Evolutionary conservation across 1,140 invertebrate species (phyloP).

Genomic region (Venustaconcha ellipsiformis): DNA sequence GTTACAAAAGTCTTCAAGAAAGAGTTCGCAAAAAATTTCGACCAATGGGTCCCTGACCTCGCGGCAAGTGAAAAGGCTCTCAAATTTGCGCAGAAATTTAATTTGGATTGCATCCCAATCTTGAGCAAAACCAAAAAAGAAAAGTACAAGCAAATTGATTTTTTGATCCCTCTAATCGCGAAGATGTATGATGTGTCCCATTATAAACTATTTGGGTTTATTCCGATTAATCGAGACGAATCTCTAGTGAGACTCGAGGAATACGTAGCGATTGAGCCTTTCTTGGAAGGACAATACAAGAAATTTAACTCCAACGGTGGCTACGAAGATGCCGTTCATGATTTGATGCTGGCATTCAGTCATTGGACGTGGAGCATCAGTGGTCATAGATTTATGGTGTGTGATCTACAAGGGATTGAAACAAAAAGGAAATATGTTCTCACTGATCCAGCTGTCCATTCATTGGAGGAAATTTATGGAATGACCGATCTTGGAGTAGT

Average conservation of each 20-base stretch:
- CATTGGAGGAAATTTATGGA: background rate
- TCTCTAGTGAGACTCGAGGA: constrained; percentile 8
- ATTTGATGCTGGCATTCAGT: constrained; percentile 12
- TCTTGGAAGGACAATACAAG: constrained; percentile 5
- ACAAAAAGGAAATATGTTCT: background rate
- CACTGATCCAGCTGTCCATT: constrained; percentile 17
- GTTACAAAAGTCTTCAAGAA: constrained; percentile 33
- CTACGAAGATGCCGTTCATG: constrained; percentile 16
- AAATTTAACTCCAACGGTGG: constrained; percentile 28
- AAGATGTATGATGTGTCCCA: constrained; percentile 26
- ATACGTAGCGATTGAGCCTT: constrained; percentile 14
- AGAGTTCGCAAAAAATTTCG: constrained; percentile 20
- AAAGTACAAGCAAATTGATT: constrained; percentile 15
- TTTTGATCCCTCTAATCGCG: constrained; percentile 27
- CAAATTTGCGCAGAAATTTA: constrained; percentile 21
- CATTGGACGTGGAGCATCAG: constrained; percentile 26
- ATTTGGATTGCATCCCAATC: constrained; percentile 4
- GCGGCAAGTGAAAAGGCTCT: constrained; percentile 22
- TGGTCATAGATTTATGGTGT: constrained; percentile 16
- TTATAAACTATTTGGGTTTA: constrained; percentile 24
- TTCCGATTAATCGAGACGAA: constrained; percentile 17
- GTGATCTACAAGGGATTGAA: constrained; percentile 12
- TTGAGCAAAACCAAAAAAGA: constrained; percentile 9
- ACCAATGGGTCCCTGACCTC: constrained; percentile 6
- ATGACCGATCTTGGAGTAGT: constrained; percentile 16